These are phyloP conservation scores for Tyrannus savana DNA, from an alignment of 2,113 vertebrate species.

Conservation along the genomic window DNA sequence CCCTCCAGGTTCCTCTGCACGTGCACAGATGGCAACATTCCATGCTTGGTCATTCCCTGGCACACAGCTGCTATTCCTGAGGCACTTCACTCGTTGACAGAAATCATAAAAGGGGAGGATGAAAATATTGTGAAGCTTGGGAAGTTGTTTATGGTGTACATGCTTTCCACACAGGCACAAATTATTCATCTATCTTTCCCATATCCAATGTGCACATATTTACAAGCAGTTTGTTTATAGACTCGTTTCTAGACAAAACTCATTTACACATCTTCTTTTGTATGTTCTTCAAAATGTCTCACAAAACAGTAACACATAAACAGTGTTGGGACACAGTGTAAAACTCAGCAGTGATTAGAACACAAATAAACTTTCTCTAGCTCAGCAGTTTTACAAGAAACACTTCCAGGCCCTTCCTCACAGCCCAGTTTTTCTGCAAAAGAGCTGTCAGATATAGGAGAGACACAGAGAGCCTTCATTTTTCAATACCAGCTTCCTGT, in stretches of 20 bases:
- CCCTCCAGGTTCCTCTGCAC: neutral
- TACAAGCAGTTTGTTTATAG: neutral
- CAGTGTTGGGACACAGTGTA: neutral
- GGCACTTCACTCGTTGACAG: neutral
- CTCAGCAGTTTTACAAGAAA: neutral
- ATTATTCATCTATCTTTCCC: neutral
- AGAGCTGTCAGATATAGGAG: neutral
- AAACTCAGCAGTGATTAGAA: neutral
- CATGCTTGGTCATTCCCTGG: slow-evolving; percentile 1
- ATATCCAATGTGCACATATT: neutral
- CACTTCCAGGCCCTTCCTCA: neutral
- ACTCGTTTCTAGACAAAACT: neutral
- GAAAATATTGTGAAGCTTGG: slow-evolving; percentile 27
- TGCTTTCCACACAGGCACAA: neutral
- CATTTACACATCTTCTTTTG: neutral
- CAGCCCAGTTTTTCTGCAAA: neutral
- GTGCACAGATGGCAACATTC: neutral
- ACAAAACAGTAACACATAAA: neutral
- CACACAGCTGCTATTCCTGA: neutral
- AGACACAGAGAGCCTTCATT: neutral
- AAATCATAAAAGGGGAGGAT: neutral
- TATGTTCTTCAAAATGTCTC: neutral
- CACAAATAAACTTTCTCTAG: neutral
- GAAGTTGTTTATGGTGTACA: neutral
- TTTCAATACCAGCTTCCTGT: neutral